These are phyloP conservation scores for Spatulosminthurus flaviceps DNA, from an alignment of 2,888 invertebrate species.

Conservation along the genomic window DNA sequence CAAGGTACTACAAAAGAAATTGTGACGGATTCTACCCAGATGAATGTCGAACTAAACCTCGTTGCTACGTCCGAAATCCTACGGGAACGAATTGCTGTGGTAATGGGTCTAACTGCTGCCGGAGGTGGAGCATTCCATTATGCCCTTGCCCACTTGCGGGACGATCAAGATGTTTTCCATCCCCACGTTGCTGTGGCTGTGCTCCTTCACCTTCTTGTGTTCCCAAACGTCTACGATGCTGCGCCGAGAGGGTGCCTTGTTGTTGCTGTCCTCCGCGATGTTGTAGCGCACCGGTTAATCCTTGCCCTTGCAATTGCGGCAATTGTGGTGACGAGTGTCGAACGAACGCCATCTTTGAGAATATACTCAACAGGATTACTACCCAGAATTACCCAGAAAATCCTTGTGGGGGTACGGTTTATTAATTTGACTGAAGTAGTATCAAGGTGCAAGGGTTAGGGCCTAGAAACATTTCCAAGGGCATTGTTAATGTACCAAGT, in stretches of 20 bases:
- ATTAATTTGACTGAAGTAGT: too few relatives aligned
- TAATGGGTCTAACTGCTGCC: neutral
- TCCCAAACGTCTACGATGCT: neutral
- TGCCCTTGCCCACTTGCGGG: slow-evolving; percentile 23
- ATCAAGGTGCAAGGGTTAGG: too few relatives aligned
- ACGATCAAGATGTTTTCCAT: slow-evolving; percentile 19
- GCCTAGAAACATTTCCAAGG: too few relatives aligned
- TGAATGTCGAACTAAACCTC: neutral
- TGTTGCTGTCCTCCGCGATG: neutral
- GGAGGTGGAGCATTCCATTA: slow-evolving; percentile 22
- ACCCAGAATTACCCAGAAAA: too few relatives aligned
- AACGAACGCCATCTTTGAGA: neutral
- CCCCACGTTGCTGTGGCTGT: neutral
- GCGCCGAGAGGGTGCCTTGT: too few relatives aligned
- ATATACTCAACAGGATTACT: too few relatives aligned
- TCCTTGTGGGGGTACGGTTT: too few relatives aligned
- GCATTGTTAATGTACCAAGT: too few relatives aligned
- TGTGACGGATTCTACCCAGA: slow-evolving; percentile 23
- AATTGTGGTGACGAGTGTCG: neutral
- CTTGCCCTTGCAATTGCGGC: neutral
- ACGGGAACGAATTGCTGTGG: neutral
- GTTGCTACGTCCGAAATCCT: neutral
- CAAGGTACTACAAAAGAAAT: neutral
- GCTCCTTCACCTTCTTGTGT: neutral
- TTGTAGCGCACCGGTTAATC: neutral